phyloP scores from a whole-genome alignment of 2,113 vertebrate species.

The Indicator indicator region DNA sequence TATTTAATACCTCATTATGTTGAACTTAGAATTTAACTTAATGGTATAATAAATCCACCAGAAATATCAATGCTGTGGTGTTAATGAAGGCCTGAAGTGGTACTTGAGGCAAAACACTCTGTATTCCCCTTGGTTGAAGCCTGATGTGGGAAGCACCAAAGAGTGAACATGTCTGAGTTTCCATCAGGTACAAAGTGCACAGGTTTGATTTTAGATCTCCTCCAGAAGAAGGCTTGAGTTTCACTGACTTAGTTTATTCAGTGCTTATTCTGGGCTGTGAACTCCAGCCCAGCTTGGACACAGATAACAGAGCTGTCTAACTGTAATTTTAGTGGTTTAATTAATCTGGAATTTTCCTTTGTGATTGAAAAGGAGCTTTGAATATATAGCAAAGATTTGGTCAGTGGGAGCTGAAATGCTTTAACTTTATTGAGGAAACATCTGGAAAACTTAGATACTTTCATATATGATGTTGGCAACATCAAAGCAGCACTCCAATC shows the following conservation, averaged over 20 bases:
- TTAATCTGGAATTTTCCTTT: constrained; percentile 19
- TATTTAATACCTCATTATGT: neutral
- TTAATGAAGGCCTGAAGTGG: neutral
- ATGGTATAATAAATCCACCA: neutral
- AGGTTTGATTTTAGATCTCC: neutral
- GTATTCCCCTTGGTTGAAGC: neutral
- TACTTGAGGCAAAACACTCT: neutral
- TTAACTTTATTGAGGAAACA: constrained; percentile 64
- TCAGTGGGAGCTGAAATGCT: neutral
- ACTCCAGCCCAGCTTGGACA: constrained; percentile 33
- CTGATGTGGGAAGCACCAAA: neutral
- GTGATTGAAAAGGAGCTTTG: constrained; percentile 14
- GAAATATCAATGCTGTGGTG: neutral
- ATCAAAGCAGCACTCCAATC: constrained; percentile 32
- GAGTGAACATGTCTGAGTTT: neutral
- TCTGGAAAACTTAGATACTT: constrained; percentile 58
- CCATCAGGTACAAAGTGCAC: neutral
- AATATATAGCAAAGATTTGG: constrained; percentile 14
- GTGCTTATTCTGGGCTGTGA: neutral
- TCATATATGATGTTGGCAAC: constrained; percentile 7
- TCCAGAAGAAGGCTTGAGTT: neutral
- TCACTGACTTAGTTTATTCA: neutral
- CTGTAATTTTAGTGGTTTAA: constrained; percentile 34
- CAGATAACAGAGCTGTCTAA: constrained; percentile 10
- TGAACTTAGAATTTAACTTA: neutral